Percentiles rank a stretch among this genome's conserved stretches.
These are phyloP conservation scores for Drosophila repleta DNA, from an alignment of 1,140 invertebrate species.

Conservation along the genomic window DNA sequence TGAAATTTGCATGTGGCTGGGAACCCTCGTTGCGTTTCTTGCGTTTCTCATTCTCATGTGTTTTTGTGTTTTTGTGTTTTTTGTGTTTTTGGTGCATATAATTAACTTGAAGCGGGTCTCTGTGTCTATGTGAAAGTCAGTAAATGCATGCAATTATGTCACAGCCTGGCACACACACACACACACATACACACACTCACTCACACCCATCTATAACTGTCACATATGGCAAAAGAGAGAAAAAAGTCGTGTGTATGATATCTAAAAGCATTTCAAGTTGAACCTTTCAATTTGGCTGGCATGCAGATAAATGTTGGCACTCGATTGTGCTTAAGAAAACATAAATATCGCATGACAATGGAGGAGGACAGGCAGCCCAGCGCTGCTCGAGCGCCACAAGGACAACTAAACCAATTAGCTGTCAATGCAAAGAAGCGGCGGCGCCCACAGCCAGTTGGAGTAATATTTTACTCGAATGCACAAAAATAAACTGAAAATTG, in stretches of 20 bases:
- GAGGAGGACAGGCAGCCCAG: no score
- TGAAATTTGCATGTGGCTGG: slow-evolving; percentile 68
- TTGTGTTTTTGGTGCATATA: slow-evolving; percentile 56
- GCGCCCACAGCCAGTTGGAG: no score
- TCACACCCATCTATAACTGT: slow-evolving; percentile 8
- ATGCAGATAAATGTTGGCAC: slow-evolving; percentile 3
- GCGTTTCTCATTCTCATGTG: slow-evolving; percentile 34
- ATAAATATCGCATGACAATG: not conserved
- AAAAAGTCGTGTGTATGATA: slow-evolving; percentile 21
- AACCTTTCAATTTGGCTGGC: slow-evolving; percentile 28
- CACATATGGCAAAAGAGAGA: not conserved
- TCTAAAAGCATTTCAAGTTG: slow-evolving; percentile 26
- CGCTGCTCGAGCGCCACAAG: not conserved
- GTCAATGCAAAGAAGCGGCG: not conserved
- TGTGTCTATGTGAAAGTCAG: slow-evolving; percentile 50
- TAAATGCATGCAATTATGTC: slow-evolving; percentile 51
- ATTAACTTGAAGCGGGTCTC: slow-evolving; percentile 72
- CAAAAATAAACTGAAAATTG: no score
- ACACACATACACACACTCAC: slow-evolving; percentile 12
- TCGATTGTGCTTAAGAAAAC: slow-evolving; percentile 11
- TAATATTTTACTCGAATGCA: no score
- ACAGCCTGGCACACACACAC: slow-evolving; percentile 15
- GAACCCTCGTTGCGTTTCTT: slow-evolving; percentile 28
- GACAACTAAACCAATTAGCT: slow-evolving; percentile 2
- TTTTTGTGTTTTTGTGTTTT: slow-evolving; percentile 9